phyloP scores from a whole-genome alignment of 2,888 invertebrate species.

The Lithophane ornitopus region DNA sequence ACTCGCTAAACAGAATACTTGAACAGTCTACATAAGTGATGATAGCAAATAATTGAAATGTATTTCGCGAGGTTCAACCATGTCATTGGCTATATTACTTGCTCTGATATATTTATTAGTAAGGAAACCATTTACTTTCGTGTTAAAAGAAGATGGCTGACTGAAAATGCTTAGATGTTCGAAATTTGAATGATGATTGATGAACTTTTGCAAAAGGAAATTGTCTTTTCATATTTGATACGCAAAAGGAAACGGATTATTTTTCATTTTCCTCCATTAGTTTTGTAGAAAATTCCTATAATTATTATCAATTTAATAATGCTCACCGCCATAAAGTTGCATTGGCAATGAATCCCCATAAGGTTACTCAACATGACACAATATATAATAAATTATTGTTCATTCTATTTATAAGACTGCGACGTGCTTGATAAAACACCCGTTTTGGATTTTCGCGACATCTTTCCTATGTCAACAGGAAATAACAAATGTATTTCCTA shows the following conservation, averaged over 20 bases:
- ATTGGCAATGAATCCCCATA: not conserved
- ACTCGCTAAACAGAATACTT: constrained; percentile 61
- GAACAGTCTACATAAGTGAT: constrained; percentile 56
- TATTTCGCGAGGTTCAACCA: constrained; percentile 28
- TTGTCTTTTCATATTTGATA: constrained; percentile 16
- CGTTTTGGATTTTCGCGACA: constrained; percentile 39
- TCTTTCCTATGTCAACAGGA: constrained; percentile 53
- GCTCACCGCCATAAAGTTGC: not conserved
- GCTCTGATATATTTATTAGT: not conserved
- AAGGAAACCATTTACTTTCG: not conserved
- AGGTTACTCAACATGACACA: constrained; percentile 10
- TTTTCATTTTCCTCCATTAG: not conserved
- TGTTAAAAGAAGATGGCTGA: constrained; percentile 12
- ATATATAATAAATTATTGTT: constrained; percentile 13
- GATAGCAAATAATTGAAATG: constrained; percentile 52
- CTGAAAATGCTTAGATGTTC: not conserved
- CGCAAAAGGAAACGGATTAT: not conserved
- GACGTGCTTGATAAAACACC: constrained; percentile 7
- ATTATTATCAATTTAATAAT: not conserved
- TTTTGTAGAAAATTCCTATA: not conserved
- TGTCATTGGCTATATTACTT: constrained; percentile 1
- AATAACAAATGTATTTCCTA: constrained; percentile 50
- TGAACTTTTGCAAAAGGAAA: constrained; percentile 15
- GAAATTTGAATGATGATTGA: constrained; percentile 5
- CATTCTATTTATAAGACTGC: constrained; percentile 29